These are phyloP conservation scores for Actinia equina DNA, from an alignment of 64 coral and sea anemone species.

Conservation along the genomic window DNA sequence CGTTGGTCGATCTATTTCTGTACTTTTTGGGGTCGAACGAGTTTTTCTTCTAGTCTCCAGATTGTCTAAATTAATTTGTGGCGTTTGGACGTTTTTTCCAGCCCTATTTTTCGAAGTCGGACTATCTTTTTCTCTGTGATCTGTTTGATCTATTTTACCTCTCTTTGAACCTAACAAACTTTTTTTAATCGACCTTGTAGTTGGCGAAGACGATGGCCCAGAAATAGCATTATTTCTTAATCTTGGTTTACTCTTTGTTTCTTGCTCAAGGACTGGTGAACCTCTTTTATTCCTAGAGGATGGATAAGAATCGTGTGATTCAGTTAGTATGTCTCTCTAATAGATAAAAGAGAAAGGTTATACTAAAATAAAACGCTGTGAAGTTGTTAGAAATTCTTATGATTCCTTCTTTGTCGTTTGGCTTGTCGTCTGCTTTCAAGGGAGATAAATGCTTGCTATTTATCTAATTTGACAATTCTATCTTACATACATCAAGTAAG, in stretches of 20 bases:
- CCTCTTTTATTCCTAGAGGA: neutral
- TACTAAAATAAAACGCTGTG: neutral
- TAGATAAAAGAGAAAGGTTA: neutral
- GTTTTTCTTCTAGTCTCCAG: slow-evolving; percentile 10
- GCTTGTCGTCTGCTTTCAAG: too few relatives aligned
- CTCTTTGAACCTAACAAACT: neutral
- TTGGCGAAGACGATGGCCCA: neutral
- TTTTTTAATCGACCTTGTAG: neutral
- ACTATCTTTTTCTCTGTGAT: neutral
- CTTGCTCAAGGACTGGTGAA: neutral
- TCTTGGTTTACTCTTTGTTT: neutral
- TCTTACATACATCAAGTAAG: neutral
- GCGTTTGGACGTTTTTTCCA: neutral
- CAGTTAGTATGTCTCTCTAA: neutral
- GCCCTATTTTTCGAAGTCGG: neutral
- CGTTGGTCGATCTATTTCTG: neutral
- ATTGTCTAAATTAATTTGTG: neutral
- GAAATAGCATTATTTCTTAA: neutral
- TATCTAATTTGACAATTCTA: neutral
- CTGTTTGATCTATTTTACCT: neutral
- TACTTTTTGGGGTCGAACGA: neutral
- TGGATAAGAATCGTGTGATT: neutral
- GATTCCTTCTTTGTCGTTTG: too few relatives aligned
- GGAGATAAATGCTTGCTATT: neutral
- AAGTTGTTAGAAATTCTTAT: too few relatives aligned